Evolutionary conservation across 2,113 vertebrate genomes (phyloP), one percentile per base, ranked within the genome.

Genomic region (Etia nguti): DNA sequence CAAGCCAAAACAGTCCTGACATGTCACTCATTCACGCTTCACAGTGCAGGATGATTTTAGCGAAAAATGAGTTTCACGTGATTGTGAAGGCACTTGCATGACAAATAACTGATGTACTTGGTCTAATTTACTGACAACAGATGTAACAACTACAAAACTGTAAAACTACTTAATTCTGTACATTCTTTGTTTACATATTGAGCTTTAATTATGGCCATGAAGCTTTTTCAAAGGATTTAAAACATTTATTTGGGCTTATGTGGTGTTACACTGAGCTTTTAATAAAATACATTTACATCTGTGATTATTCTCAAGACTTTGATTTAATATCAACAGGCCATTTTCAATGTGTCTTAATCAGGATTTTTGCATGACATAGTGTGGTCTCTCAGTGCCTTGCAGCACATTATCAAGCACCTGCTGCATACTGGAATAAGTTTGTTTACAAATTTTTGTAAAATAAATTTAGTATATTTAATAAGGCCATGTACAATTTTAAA

Each of bases 201-300:
- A 24, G n/a, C 38, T 84, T n/a, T n/a, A n/a, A n/a, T n/a, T n/a
- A n/a, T n/a, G n/a, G n/a, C n/a, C n/a, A n/a, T n/a, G n/a, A n/a
- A n/a, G n/a, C n/a, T n/a, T n/a, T n/a, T n/a, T n/a, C n/a, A n/a
- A 75, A 62, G 43, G 34, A 18, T 50, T 68, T 55, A 59, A 20
- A 80, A 22, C 31, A 34, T 38, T 50, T 81, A 34, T 38, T 50
- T 81, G 24, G 31, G 22, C 22, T 77, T 60, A 41, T 9, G n/a
- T 88, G 13, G 3, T 68, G 57, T 88, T n/a, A 56, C 34, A 8
- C 36, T 34, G 81, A 82, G 62, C 36, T 88, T 91, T 88, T 16
- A 92, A 81, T 81, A 85, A 90, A 75, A 90, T 79, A 11, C 46
- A 8, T 84, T 89, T 86, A 26, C 26, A 48, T 56, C 8, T 80